Base-by-base conservation (phyloP, 2,797 vertebrate species). In the Aeoliscus strigatus region DNA sequence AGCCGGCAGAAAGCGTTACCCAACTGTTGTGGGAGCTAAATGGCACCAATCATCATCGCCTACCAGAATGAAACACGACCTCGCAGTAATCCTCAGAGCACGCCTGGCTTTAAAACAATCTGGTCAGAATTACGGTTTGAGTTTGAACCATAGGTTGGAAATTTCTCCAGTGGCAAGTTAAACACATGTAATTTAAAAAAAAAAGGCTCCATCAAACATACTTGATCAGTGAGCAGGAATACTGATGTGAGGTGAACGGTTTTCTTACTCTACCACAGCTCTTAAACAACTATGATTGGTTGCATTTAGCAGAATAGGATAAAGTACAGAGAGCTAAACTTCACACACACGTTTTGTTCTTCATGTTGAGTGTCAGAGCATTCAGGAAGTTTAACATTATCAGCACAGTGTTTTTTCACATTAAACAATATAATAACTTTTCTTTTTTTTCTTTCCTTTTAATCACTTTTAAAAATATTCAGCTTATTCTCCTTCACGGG, bases 401-500 rank as follows among this genome's bases (percentile, higher is more conserved):
- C 75, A 85, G 83, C 83, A 88, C 83, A 86, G 83, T 86, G 80
- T 67, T 75, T 43, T 58, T 79, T 48, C 82, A 86, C 84, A 81
- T 77, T 75, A 80, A 86, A 88, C 84, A 85, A 81, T 80, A 80
- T 70, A 79, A 47, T 70, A 52, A 73, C 77, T 75, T 75, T 70
- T 71, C 39, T 66, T 75, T 79, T 79, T 75, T 74, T 75, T 77
- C 66, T 68, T 38, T 69, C n/a, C n/a, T 75, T 79, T 79, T 72
- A 78, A 70, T 60, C 65, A 25, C 27, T 80, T 84, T 83, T 67
- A 81, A 90, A 90, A 89, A 88, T 88, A 90, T 81, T 82, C 75
- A 83, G 75, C 75, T 82, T 84, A 78, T 85, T 83, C 66, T 85
- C 77, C 80, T 75, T 79, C 73, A 65, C 61, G 68, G 60, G 73